Conservation (phyloP, 2,888 invertebrate species). For the Rhaphigaster nebulosa region DNA sequence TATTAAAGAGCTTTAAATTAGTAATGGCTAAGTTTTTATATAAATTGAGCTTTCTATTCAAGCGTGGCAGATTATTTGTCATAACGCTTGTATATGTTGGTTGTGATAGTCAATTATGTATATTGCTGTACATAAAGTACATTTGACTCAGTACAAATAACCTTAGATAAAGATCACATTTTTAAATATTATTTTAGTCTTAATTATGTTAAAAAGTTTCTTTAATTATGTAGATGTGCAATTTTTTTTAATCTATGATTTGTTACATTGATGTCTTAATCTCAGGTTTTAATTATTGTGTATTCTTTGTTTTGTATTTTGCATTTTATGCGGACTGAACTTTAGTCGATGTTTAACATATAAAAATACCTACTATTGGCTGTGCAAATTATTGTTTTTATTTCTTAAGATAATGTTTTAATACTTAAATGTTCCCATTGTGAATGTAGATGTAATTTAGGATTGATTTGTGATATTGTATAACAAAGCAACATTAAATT, state of each 20-base stretch:
- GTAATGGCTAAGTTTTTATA: constrained; percentile 31
- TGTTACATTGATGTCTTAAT: neutral
- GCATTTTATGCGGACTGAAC: constrained; percentile 57
- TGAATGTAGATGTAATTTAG: constrained; percentile 47
- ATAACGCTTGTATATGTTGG: constrained; percentile 50
- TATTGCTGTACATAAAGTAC: constrained; percentile 35
- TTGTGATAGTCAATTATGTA: constrained; percentile 55
- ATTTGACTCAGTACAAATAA: constrained; percentile 41
- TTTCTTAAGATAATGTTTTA: constrained; percentile 49
- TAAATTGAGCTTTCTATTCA: constrained; percentile 39
- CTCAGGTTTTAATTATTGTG: constrained; percentile 18
- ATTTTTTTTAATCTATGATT: constrained; percentile 2
- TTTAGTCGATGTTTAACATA: constrained; percentile 33
- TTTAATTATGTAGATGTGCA: neutral
- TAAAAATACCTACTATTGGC: constrained; percentile 45
- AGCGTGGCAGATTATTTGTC: constrained; percentile 21
- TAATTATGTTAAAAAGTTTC: neutral
- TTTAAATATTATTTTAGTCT: neutral
- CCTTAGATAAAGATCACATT: neutral
- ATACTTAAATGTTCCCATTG: constrained; percentile 52
- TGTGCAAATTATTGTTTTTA: constrained; percentile 51
- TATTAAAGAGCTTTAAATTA: constrained; percentile 48
- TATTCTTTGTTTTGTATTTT: constrained; percentile 21
- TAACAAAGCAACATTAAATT: constrained; percentile 51
- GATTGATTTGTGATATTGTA: constrained; percentile 56